A percentile compares a stretch with the other conserved stretches of the same genome.
Evolutionary conservation across 2,797 vertebrate species (phyloP).

Genomic region (Propithecus deckenii): DNA sequence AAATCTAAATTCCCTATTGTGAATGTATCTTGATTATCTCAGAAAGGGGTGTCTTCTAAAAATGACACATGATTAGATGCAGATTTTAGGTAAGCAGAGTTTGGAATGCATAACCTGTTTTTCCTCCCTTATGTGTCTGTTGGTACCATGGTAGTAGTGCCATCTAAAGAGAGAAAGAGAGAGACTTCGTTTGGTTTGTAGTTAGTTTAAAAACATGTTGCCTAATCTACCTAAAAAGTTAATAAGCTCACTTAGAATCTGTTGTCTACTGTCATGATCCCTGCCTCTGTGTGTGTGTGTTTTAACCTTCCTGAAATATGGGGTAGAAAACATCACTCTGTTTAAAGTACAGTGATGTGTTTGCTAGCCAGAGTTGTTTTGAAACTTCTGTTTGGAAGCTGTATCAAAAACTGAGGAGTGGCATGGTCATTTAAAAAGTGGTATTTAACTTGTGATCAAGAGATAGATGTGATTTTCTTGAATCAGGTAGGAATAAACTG

Average conservation of each 20-base stretch:
- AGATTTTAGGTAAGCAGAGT: conserved; percentile 49
- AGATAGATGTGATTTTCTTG: conserved; percentile 44
- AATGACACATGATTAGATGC: background rate
- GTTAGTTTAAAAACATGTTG: conserved; percentile 51
- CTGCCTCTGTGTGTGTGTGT: background rate
- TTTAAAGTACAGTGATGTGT: conserved; percentile 53
- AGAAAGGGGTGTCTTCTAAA: conserved; percentile 45
- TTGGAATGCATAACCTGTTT: background rate
- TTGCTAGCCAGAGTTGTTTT: conserved; percentile 66
- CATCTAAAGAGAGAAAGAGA: background rate
- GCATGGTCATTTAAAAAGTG: conserved; percentile 50
- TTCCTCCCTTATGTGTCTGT: background rate
- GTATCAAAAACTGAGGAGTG: conserved; percentile 59
- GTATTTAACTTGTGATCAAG: conserved; percentile 40
- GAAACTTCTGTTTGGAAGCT: conserved; percentile 68
- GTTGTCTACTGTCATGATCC: background rate
- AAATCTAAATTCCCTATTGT: conserved; percentile 77
- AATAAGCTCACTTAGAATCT: conserved; percentile 42
- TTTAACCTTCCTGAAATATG: conserved; percentile 47
- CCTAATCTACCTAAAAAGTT: conserved; percentile 23
- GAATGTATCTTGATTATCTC: conserved; percentile 72
- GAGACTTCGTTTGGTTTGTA: conserved; percentile 55
- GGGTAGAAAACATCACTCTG: conserved; percentile 9
- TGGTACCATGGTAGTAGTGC: background rate
- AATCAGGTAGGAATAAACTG: background rate